Percentiles rank a stretch among this genome's conserved stretches.
Conservation (phyloP, 2,888 invertebrate species). For the Octodonta nipae region DNA sequence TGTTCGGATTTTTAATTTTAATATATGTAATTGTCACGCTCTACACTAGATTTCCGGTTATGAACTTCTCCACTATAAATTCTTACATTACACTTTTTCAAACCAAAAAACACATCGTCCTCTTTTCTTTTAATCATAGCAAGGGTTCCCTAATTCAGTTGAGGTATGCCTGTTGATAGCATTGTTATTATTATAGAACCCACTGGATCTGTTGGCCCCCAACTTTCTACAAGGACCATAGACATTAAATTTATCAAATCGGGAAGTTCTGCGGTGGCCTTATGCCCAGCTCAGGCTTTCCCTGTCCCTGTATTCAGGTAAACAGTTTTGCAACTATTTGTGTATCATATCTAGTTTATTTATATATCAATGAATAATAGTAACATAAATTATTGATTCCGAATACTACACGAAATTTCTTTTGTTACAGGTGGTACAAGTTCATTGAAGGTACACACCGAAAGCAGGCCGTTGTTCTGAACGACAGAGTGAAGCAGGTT, state of each 20-base stretch:
- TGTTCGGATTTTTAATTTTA: too few relatives aligned
- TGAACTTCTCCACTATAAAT: too few relatives aligned
- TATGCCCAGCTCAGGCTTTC: constrained; percentile 63
- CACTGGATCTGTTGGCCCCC: constrained; percentile 53
- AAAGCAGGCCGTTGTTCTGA: constrained; percentile 77
- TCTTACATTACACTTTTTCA: too few relatives aligned
- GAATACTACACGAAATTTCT: neutral
- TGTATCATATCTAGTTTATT: too few relatives aligned
- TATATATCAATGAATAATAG: too few relatives aligned
- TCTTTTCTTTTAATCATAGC: too few relatives aligned
- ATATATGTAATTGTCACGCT: too few relatives aligned
- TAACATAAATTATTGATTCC: neutral
- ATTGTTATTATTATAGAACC: constrained; percentile 40
- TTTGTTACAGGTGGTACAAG: constrained; percentile 83
- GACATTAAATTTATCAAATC: constrained; percentile 30
- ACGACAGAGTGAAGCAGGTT: constrained; percentile 81
- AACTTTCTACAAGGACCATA: constrained; percentile 46
- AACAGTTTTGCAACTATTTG: too few relatives aligned
- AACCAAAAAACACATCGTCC: too few relatives aligned
- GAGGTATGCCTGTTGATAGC: constrained; percentile 9
- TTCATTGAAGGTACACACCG: constrained; percentile 76
- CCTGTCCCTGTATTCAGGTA: constrained; percentile 66
- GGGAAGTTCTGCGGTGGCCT: constrained; percentile 39
- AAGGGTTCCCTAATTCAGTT: constrained; percentile 11
- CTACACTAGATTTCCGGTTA: too few relatives aligned